Conservation (phyloP, 64 coral and sea anemone species). For the Porites lutea region DNA sequence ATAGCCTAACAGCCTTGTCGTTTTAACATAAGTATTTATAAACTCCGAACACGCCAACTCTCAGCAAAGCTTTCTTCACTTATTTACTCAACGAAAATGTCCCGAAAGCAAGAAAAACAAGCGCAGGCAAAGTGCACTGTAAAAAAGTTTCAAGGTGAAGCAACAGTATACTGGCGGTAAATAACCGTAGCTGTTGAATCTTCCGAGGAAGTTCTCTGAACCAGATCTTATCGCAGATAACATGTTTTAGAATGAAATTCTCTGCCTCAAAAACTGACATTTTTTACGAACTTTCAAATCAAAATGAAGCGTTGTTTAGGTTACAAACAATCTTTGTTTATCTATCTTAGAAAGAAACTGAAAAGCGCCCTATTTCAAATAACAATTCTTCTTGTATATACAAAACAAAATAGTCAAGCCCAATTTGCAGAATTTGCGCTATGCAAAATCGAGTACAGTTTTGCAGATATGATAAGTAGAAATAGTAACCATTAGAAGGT, state of each 20-base stretch:
- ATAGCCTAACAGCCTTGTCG: slow-evolving; percentile 9
- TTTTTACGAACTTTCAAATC: background rate
- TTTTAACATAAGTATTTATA: background rate
- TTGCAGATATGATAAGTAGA: no score
- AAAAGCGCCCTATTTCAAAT: background rate
- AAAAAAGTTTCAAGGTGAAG: background rate
- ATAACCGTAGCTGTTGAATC: background rate
- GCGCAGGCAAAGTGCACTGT: background rate
- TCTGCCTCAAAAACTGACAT: background rate
- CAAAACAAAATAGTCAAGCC: no score
- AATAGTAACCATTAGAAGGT: background rate
- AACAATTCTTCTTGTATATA: background rate
- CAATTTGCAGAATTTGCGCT: background rate
- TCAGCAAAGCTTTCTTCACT: background rate
- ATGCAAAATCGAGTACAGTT: background rate
- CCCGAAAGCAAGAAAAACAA: background rate
- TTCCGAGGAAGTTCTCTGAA: background rate
- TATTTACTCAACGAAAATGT: background rate
- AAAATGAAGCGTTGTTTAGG: background rate
- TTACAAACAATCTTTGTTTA: slow-evolving; percentile 8
- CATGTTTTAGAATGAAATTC: slow-evolving; percentile 15
- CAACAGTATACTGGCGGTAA: background rate
- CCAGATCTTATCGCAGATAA: slow-evolving; percentile 12
- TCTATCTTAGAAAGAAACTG: background rate
- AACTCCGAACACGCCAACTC: background rate